Base-by-base conservation (phyloP, 2,888 invertebrate species). In the Papilio elwesi region DNA sequence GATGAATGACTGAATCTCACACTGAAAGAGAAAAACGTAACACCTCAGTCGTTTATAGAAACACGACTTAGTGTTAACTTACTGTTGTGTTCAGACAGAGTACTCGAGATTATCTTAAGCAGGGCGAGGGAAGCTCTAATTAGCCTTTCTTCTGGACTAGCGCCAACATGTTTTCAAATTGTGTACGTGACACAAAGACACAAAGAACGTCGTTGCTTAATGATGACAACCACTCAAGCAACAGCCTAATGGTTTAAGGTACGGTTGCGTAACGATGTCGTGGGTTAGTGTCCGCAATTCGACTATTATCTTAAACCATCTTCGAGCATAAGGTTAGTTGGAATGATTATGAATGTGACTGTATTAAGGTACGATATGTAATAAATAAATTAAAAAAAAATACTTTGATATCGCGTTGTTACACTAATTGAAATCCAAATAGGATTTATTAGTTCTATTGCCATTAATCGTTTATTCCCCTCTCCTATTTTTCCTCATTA, bases 161-260 rank as follows among this genome's bases (percentile, higher is more conserved):
- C 43, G 43, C n/a, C 59, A 15, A 15, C 38, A n/a, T 62, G 38
- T 59, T 59, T 59, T 38, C 12, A 13, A n/a, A 59, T 43, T 59
- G 59, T 59, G 59, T 43, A 62, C 59, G 59, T 62, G 59, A 62
- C 43, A 15, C n/a, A 59, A 38, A 38, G 43, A 62, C 59, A 12
- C 38, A 59, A 38, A 51, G 47, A 51, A 59, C 26, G 26, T 43
- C 43, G 38, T 62, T 43, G 59, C 59, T 62, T 62, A 43, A 15
- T 62, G 43, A 59, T 38, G 13, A 15, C n/a, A 6, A 43, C 43
- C 7, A 8, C 7, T 8, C 4, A 10, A 0, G 43, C 9, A 43
- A 8, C 5, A 12, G 11, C 16, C 10, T 62, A 15, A 38, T 62
- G 57, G 57, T 59, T 57, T 57, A 59, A 7, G 4, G 38, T 9